These are phyloP conservation scores for Tetropium fuscum DNA, from an alignment of 2,888 invertebrate species.

Conservation along the genomic window DNA sequence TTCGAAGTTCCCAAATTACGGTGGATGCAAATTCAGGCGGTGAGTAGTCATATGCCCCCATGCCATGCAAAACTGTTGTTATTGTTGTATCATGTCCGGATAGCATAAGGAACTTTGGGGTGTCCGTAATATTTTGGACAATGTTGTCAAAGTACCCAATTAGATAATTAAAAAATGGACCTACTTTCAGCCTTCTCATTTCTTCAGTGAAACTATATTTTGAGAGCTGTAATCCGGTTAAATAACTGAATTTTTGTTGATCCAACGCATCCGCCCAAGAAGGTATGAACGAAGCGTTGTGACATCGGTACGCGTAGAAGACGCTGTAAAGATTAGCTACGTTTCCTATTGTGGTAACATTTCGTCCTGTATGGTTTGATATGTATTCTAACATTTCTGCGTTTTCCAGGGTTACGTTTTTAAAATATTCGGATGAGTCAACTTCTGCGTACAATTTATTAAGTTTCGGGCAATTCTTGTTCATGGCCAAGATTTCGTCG, in stretches of 20 bases:
- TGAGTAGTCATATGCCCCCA: slow-evolving; percentile 72
- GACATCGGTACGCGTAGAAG: slow-evolving; percentile 19
- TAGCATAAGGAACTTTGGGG: slow-evolving; percentile 74
- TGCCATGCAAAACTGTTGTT: slow-evolving; percentile 74
- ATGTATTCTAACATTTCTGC: slow-evolving; percentile 61
- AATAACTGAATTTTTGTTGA: background rate
- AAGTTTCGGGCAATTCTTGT: slow-evolving; percentile 76
- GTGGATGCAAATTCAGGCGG: slow-evolving; percentile 32
- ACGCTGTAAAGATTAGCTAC: slow-evolving; percentile 69
- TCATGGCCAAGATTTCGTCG: slow-evolving; percentile 54
- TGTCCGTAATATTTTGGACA: background rate
- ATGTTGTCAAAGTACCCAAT: slow-evolving; percentile 69
- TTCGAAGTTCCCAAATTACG: slow-evolving; percentile 30
- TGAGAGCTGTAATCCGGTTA: slow-evolving; percentile 6
- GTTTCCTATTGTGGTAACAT: slow-evolving; percentile 69
- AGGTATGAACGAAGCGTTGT: slow-evolving; percentile 24
- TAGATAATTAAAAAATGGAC: slow-evolving; percentile 75
- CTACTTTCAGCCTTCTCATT: slow-evolving; percentile 70
- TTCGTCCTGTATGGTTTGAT: slow-evolving; percentile 33
- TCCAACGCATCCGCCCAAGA: slow-evolving; percentile 12
- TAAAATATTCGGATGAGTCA: slow-evolving; percentile 45
- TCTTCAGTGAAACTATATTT: slow-evolving; percentile 36
- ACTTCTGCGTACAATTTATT: slow-evolving; percentile 67
- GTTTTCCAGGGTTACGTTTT: slow-evolving; percentile 62
- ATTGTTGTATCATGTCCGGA: slow-evolving; percentile 84